phyloP scores from a whole-genome alignment of 2,888 invertebrate species.

The Hybos culiciformis region DNA sequence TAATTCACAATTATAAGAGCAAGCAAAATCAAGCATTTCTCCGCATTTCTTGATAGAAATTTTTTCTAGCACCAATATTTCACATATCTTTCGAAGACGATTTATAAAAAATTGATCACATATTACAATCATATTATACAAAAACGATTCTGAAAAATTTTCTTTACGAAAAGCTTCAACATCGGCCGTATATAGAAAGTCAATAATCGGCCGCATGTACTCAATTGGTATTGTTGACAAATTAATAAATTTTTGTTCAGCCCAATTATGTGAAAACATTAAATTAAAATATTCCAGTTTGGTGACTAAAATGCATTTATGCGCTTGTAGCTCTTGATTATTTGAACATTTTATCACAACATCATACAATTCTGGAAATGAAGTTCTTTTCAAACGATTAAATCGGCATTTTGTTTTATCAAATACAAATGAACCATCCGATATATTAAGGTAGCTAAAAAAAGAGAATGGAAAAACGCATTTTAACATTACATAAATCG shows the following conservation, averaged over 20 bases:
- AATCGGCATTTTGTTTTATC: conserved; percentile 23
- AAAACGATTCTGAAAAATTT: conserved; percentile 52
- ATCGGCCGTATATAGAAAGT: conserved; percentile 62
- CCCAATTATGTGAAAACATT: conserved; percentile 70
- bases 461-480: conserved; percentile 18
- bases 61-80: conserved; percentile 47
- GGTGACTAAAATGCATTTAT: conserved; percentile 68
- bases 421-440: conserved; percentile 9
- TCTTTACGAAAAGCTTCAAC: conserved; percentile 44
- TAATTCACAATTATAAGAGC: conserved; percentile 59
- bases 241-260: conserved; percentile 25
- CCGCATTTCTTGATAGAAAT: conserved; percentile 62
- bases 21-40: conserved; percentile 62
- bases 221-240: conserved; percentile 28
- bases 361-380: conserved; percentile 43
- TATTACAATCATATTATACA: conserved; percentile 58
- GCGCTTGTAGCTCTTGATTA: conserved; percentile 45
- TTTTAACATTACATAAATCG: neutral
- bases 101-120: conserved; percentile 69
- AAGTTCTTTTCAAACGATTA: conserved; percentile 37
- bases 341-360: conserved; percentile 44
- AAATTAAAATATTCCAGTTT: conserved; percentile 74
- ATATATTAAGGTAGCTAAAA: neutral
- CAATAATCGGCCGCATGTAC: conserved; percentile 49
- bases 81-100: conserved; percentile 57